A percentile compares a stretch with the other conserved stretches of the same genome.
Conservation (phyloP, 1,140 invertebrate genomes). For the Anadara kagoshimensis region DNA sequence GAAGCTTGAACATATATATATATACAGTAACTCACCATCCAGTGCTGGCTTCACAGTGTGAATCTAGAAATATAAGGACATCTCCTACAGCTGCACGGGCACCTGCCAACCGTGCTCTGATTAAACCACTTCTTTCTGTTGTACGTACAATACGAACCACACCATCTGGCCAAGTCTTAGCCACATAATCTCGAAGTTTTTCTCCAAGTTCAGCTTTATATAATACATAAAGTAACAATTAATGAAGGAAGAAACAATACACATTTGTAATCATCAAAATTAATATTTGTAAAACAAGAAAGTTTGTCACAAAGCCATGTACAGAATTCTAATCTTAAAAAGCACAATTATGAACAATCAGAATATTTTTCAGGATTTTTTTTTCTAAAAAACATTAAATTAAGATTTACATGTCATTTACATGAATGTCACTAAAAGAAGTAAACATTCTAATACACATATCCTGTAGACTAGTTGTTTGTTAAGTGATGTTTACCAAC, state of each 20-base stretch:
- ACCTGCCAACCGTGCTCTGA: slow-evolving; percentile 91
- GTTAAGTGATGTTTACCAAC: too few species aligned
- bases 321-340: too few species aligned
- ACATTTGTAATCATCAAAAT: not conserved
- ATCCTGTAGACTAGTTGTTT: too few species aligned
- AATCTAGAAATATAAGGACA: slow-evolving; percentile 96
- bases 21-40: slow-evolving; percentile 82
- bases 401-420: too few species aligned
- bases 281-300: not conserved
- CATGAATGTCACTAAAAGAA: too few species aligned
- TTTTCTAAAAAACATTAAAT: too few species aligned
- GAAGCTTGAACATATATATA: not conserved
- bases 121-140: slow-evolving; percentile 90
- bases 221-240: not conserved
- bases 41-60: slow-evolving; percentile 96
- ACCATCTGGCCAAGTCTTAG: slow-evolving; percentile 76
- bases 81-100: slow-evolving; percentile 94
- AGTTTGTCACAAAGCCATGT: too few species aligned
- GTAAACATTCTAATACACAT: too few species aligned
- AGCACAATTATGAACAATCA: not conserved
- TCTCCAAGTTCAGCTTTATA: slow-evolving; percentile 89
- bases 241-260: not conserved
- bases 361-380: not conserved
- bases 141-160: slow-evolving; percentile 77
- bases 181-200: slow-evolving; percentile 82